A percentile compares a stretch with the other conserved stretches of the same genome.
phyloP scores from a whole-genome alignment of 64 coral and sea anemone genomes.

The Orbicella faveolata region DNA sequence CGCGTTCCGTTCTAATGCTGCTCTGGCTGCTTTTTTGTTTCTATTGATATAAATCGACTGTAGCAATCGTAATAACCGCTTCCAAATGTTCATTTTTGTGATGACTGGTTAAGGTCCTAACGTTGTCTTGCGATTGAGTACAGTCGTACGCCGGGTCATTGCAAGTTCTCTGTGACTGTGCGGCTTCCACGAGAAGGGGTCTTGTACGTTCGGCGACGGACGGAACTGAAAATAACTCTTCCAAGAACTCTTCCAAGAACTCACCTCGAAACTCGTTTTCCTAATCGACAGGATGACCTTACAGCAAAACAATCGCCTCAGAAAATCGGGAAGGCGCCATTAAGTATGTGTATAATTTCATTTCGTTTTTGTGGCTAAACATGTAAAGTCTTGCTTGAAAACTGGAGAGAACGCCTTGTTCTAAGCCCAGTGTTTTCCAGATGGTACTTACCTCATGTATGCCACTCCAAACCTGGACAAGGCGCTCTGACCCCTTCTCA shows the following conservation, averaged over 20 bases:
- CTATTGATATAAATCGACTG: neutral
- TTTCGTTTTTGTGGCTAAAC: neutral
- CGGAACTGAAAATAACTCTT: neutral
- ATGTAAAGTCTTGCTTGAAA: neutral
- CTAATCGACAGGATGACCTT: conserved; percentile 49
- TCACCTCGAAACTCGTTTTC: conserved; percentile 38
- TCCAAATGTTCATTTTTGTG: neutral
- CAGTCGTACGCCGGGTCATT: neutral
- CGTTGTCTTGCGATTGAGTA: neutral
- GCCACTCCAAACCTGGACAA: neutral
- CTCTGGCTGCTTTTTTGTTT: neutral
- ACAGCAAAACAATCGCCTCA: conserved; percentile 17
- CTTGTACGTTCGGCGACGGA: neutral
- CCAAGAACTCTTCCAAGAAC: neutral
- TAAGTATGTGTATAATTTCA: conserved; percentile 28
- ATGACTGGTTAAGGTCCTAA: neutral
- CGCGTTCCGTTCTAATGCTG: neutral
- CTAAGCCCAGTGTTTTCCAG: neutral
- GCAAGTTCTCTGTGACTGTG: neutral
- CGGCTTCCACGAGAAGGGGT: conserved; percentile 43
- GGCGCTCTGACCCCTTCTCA: neutral
- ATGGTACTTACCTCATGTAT: neutral
- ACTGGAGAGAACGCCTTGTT: neutral
- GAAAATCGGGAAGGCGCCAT: conserved; percentile 25
- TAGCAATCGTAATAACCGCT: neutral